Conservation (phyloP, 1,140 invertebrate species). For the Ectropis grisescens region DNA sequence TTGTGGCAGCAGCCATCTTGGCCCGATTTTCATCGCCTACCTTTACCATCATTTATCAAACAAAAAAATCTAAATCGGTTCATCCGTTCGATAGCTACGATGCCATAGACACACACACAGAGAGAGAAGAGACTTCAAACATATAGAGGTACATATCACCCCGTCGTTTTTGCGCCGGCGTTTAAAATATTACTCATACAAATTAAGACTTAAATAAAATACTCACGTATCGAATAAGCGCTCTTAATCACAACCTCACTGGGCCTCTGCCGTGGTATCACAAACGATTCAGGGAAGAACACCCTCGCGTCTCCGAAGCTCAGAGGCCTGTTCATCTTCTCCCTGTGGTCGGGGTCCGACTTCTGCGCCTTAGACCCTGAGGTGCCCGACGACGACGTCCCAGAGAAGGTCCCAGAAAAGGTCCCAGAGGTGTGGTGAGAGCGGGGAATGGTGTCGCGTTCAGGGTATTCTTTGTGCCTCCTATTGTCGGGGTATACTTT, state of each 20-base stretch:
- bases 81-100: no score
- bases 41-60: no score
- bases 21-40: no score
- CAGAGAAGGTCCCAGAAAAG: slow-evolving; percentile 55
- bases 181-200: no score
- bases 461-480: slow-evolving; percentile 39
- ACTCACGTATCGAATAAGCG: slow-evolving; percentile 55
- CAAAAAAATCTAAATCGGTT: no score
- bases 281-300: slow-evolving; percentile 62
- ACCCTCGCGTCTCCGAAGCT: slow-evolving; percentile 56
- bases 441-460: slow-evolving; percentile 25
- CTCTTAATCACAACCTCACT: slow-evolving; percentile 41
- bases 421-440: no score
- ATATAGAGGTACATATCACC: no score
- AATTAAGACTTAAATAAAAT: no score
- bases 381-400: slow-evolving; percentile 60
- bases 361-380: slow-evolving; percentile 57
- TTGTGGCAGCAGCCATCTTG: no score
- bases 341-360: slow-evolving; percentile 36
- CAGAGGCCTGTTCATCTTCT: slow-evolving; percentile 34
- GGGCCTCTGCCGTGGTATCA: slow-evolving; percentile 47
- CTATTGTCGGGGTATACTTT: slow-evolving; percentile 47
- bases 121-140: no score
- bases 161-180: no score
- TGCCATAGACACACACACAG: no score